Evolutionary conservation across 2,797 vertebrate genomes (phyloP).

Genomic region (Pseudomugil tenellus): DNA sequence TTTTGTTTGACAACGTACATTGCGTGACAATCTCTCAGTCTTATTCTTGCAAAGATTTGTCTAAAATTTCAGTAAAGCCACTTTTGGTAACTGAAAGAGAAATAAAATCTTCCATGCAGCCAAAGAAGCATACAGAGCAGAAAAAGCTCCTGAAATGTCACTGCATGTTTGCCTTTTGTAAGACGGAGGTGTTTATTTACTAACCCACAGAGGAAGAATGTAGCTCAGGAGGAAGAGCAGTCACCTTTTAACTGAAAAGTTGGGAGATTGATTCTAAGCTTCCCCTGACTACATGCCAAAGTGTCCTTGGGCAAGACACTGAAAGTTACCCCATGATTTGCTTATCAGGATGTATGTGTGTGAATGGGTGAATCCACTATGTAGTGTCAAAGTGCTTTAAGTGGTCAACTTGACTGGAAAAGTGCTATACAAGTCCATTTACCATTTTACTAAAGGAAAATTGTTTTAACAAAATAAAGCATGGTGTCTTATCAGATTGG

Average conservation of each 20-base stretch:
- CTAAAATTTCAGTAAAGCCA: constrained; percentile 45
- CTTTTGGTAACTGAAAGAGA: constrained; percentile 5
- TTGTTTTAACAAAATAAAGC: not conserved
- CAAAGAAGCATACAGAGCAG: constrained; percentile 23
- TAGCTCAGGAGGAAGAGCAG: too few relatives aligned
- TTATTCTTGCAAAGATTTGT: not conserved
- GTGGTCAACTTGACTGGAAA: too few relatives aligned
- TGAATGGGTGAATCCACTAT: too few relatives aligned
- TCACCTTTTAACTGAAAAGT: too few relatives aligned
- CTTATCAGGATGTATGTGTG: too few relatives aligned
- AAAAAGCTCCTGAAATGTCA: not conserved
- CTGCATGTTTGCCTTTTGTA: not conserved
- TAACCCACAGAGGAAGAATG: too few relatives aligned
- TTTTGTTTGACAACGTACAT: not conserved
- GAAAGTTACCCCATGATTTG: too few relatives aligned
- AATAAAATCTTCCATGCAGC: constrained; percentile 32
- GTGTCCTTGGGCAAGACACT: too few relatives aligned
- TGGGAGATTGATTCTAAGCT: too few relatives aligned
- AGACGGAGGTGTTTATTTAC: not conserved
- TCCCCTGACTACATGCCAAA: too few relatives aligned
- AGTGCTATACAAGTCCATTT: too few relatives aligned
- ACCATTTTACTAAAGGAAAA: not conserved
- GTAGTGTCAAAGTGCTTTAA: too few relatives aligned
- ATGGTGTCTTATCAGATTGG: not conserved
- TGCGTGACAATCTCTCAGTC: constrained; percentile 24